phyloP scores from a whole-genome alignment of 1,140 invertebrate species.

The Bombyx mandarina region DNA sequence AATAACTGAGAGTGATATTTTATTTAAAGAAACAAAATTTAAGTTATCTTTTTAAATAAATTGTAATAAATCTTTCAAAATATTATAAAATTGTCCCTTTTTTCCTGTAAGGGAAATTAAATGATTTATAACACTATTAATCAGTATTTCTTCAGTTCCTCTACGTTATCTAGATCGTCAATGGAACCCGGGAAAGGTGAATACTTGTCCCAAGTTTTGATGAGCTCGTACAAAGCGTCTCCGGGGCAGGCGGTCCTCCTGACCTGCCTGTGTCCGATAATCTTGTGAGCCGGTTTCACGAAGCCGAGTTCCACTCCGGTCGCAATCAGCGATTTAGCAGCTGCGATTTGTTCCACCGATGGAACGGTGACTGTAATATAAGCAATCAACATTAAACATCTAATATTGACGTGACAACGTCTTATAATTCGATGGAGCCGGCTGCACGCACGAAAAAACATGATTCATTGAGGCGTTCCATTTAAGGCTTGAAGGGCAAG shows the following conservation, averaged over 20 bases:
- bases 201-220: constrained; percentile 77
- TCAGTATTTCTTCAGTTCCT: constrained; percentile 15
- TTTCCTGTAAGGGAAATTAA: not conserved
- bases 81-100: too few species aligned
- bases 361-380: constrained; percentile 69
- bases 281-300: constrained; percentile 74
- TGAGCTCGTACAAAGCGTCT: constrained; percentile 73
- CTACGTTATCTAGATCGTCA: constrained; percentile 35
- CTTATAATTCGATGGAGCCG: too few species aligned
- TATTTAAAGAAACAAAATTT: too few species aligned
- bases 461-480: too few species aligned
- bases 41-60: too few species aligned
- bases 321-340: constrained; percentile 73
- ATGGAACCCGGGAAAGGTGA: constrained; percentile 42
- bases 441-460: too few species aligned
- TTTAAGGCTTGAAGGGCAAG: too few species aligned
- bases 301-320: constrained; percentile 74
- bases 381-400: not conserved
- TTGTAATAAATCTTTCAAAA: too few species aligned
- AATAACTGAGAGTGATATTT: too few species aligned
- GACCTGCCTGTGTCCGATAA: constrained; percentile 80
- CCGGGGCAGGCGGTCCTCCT: constrained; percentile 80
- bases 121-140: too few species aligned
- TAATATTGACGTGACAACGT: too few species aligned
- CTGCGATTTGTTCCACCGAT: constrained; percentile 73